These are phyloP conservation scores for Naja naja DNA, from an alignment of 2,113 vertebrate species.

Conservation along the genomic window DNA sequence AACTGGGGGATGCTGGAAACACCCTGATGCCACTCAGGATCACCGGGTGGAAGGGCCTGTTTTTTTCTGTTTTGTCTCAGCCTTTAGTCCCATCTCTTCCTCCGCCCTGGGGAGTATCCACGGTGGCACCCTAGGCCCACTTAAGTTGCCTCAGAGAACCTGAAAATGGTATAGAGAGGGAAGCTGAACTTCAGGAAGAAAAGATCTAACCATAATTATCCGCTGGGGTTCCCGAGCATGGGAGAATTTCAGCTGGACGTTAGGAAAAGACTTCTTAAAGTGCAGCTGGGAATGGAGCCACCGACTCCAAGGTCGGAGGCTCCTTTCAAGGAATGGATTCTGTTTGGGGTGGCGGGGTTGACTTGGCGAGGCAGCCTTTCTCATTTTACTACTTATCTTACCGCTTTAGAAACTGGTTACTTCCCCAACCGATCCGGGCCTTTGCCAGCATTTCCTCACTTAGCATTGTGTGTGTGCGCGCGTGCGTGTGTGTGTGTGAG, in stretches of 20 bases:
- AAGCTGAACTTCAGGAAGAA: background rate
- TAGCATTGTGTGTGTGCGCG: background rate
- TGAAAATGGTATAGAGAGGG: background rate
- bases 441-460: background rate
- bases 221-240: too few relatives aligned
- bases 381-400: background rate
- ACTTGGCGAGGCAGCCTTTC: background rate
- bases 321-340: background rate
- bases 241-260: background rate
- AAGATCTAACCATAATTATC: background rate
- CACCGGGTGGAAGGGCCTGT: background rate
- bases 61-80: background rate
- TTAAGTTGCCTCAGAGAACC: background rate
- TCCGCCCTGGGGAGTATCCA: background rate
- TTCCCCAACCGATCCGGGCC: background rate
- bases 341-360: background rate
- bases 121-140: background rate
- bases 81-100: background rate
- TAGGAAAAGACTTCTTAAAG: background rate
- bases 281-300: background rate
- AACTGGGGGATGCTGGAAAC: background rate
- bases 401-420: background rate
- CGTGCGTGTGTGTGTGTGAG: too few relatives aligned
- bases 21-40: background rate
- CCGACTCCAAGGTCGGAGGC: too few relatives aligned